Evolutionary conservation across 2,797 vertebrate species (phyloP), one percentile per base, ranked within the genome.

Genomic region (Nannoperca australis): DNA sequence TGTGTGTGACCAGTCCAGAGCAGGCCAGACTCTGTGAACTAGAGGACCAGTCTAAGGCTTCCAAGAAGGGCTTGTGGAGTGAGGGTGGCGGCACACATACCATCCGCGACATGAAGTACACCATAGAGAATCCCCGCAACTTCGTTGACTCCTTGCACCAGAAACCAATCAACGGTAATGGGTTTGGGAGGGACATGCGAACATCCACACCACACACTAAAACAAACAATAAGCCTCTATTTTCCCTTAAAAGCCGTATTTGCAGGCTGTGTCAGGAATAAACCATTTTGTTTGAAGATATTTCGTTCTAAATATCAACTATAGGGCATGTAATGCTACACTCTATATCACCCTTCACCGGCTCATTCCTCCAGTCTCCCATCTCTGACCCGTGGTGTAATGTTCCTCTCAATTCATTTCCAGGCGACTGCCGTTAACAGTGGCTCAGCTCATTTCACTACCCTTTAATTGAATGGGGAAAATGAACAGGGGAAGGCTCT

Each of bases 141-240:
- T 99, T 97, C 3, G 97, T 99, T 44, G 98, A 99, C 90, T 97
- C 98, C 1, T 92, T 96, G 94, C 98, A 99, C 87, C 98, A 99
- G 95, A 99, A 97, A 75, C 98, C 98, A 0, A 96, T 99, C 69
- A 99, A 99, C 0, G 98, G 98, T 99, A 89, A 95, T 93, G 30
- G 47, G 15, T n/a, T 64, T 9, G 20, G 10, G 32, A 36, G 15
- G n/a, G 17, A 8, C 0, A 4, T 15, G 30, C 15, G 47, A 12
- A 34, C 60, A 59, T 36, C 40, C 44, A 50, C 27, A 20, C 30
- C 20, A 70, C 11, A 22, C 42, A 20, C 34, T 34, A 73, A 77
- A 79, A 20, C 20, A 49, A 22, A 42, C 55, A 38, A 4, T 30
- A 50, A 67, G 22, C 36, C 61, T 40, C 3, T 6, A 7, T 78